Base-by-base conservation (phyloP, 2,888 invertebrate genomes). In the Callyntrura sp. region DNA sequence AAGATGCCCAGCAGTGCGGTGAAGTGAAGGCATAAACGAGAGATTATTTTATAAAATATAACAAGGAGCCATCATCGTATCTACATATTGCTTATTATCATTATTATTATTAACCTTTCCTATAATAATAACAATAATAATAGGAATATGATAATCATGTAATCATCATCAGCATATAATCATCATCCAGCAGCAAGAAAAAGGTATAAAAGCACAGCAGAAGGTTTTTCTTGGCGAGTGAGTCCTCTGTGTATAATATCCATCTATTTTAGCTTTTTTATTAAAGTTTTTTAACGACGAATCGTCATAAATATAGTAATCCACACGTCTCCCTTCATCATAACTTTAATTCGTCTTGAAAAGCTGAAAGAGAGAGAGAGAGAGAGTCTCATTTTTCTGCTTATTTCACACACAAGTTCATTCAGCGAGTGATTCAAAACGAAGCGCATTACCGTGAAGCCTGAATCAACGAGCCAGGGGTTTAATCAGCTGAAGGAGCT, bases 311-410 rank as follows among this genome's bases (percentile, higher is more conserved):
- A 73, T 73, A 45, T 73, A 43, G 65, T 73, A 73, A 73, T 73
- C 73, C 73, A 73, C 73, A 73, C 73, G 73, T 73, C 73, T 73
- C 43, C 73, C 45, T 45, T 73, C 73, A 73, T 73, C 73, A 17
- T 73, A 73, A 73, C 25, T 73, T 73, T 73, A 73, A 73, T 73
- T 73, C 17, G 45, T 73, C 45, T 73, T 73, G 73, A 45, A 17
- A 45, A 35, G 35, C 6, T 3, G 14, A 43, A 28, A 68, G 45
- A 45, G 73, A 45, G 20, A 73, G 45, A 68, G 45, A 45, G 73
- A 45, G 20, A 73, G 45, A 35, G 1, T 11, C 73, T 73, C 48
- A 43, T 20, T 73, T 20, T 73, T 73, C 73, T 23, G 43, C 45
- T 45, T 45, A 9, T 20, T 73, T 45, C 45, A 73, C 73, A 48